Conservation (phyloP, 2,113 vertebrate species). For the Corapipo altera region DNA sequence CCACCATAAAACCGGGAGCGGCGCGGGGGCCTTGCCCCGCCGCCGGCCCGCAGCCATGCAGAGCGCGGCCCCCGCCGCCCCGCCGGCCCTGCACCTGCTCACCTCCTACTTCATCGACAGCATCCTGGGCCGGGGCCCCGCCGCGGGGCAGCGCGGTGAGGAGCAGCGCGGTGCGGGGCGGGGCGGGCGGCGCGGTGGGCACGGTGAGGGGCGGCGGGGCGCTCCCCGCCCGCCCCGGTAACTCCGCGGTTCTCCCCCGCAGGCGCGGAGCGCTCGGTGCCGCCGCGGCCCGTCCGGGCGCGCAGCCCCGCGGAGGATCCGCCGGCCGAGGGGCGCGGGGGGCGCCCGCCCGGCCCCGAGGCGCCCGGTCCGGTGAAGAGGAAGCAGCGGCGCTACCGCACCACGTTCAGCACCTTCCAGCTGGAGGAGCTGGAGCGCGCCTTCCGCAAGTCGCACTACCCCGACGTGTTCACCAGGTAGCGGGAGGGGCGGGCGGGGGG, state of each 20-base stretch:
- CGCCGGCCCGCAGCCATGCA: constrained; percentile 56
- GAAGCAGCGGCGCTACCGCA: constrained; percentile 66
- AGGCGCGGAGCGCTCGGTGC: background rate
- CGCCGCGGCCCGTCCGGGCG: background rate
- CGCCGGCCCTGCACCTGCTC: constrained; percentile 41
- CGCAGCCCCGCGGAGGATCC: background rate
- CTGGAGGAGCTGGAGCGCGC: constrained; percentile 71
- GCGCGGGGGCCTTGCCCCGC: background rate
- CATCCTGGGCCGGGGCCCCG: constrained; percentile 24
- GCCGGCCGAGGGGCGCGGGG: background rate
- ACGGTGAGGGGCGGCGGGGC: background rate
- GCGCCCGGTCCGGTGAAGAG: background rate
- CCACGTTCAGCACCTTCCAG: constrained; percentile 68
- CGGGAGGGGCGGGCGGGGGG: background rate
- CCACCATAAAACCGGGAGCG: constrained; percentile 51
- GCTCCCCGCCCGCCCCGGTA: background rate
- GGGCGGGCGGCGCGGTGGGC: background rate
- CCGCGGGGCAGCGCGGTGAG: constrained; percentile 5
- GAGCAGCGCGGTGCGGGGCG: too few species aligned
- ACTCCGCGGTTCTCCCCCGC: background rate
- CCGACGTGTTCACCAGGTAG: constrained; percentile 72
- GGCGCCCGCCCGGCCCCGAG: background rate
- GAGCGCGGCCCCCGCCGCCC: background rate
- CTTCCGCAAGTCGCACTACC: constrained; percentile 70
- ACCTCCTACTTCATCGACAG: constrained; percentile 71